Evolutionary conservation across 2,113 vertebrate species (phyloP).

Genomic region (Nothobranchius kuhntae): DNA sequence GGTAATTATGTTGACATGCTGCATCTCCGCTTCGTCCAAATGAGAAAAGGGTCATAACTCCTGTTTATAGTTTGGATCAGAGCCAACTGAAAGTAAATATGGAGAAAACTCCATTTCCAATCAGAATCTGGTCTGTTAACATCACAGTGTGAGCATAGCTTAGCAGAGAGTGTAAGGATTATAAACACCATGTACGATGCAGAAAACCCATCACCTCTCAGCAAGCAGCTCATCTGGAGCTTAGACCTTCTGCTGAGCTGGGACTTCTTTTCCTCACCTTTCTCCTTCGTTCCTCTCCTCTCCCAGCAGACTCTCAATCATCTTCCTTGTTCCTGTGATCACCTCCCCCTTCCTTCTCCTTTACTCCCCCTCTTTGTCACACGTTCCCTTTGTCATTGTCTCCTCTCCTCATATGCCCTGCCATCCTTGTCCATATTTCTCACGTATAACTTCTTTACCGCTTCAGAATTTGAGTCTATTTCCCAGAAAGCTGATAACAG

Average conservation of each 20-base stretch:
- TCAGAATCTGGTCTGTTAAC: background rate
- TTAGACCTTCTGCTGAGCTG: conserved; percentile 28
- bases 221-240: conserved; percentile 55
- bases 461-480: conserved; percentile 1
- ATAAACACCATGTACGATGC: conserved; percentile 43
- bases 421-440: conserved; percentile 1
- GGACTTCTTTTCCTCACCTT: conserved; percentile 23
- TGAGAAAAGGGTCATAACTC: conserved; percentile 10
- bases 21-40: conserved; percentile 3
- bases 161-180: conserved; percentile 11
- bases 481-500: conserved; percentile 7
- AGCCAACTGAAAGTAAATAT: background rate
- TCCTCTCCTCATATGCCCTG: background rate
- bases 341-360: background rate
- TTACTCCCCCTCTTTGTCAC: conserved; percentile 11
- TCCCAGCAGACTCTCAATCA: conserved; percentile 22
- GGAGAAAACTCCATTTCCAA: background rate
- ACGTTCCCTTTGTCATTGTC: background rate
- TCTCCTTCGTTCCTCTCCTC: background rate
- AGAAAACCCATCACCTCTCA: conserved; percentile 29
- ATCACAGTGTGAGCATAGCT: background rate
- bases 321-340: conserved; percentile 17
- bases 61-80: background rate
- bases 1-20: conserved; percentile 40
- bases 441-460: background rate